phyloP scores from a whole-genome alignment of 2,113 vertebrate genomes.

The Noctilio leporinus region DNA sequence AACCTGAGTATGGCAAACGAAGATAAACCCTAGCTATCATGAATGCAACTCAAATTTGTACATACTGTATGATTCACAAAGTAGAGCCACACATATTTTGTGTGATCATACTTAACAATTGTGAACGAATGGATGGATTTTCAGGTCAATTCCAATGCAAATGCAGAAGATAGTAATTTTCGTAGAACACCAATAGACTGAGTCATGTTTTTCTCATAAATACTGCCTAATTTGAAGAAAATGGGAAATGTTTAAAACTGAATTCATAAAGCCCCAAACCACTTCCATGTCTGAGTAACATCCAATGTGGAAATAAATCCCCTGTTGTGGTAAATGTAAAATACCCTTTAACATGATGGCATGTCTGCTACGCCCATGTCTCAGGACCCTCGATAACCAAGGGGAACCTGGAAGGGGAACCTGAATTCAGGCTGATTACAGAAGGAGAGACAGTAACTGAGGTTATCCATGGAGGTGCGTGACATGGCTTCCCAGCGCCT shows the following conservation, averaged over 20 bases:
- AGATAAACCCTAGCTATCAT: background rate
- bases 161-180: background rate
- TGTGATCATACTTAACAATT: background rate
- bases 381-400: constrained; percentile 79
- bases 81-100: background rate
- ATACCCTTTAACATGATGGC: background rate
- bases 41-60: background rate
- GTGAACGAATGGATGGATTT: background rate
- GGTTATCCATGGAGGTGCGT: constrained; percentile 81
- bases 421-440: constrained; percentile 79
- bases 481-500: background rate
- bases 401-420: constrained; percentile 81
- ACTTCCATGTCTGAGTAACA: background rate
- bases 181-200: background rate
- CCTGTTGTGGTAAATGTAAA: background rate
- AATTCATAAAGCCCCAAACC: constrained; percentile 5
- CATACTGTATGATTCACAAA: background rate
- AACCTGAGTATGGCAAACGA: background rate
- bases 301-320: background rate
- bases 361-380: constrained; percentile 65
- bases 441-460: constrained; percentile 82
- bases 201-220: background rate
- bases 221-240: background rate
- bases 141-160: background rate
- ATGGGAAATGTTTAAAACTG: background rate